Evolutionary conservation across 2,113 vertebrate genomes (phyloP), one percentile per base, ranked within the genome.

Genomic region (Atractosteus spatula): DNA sequence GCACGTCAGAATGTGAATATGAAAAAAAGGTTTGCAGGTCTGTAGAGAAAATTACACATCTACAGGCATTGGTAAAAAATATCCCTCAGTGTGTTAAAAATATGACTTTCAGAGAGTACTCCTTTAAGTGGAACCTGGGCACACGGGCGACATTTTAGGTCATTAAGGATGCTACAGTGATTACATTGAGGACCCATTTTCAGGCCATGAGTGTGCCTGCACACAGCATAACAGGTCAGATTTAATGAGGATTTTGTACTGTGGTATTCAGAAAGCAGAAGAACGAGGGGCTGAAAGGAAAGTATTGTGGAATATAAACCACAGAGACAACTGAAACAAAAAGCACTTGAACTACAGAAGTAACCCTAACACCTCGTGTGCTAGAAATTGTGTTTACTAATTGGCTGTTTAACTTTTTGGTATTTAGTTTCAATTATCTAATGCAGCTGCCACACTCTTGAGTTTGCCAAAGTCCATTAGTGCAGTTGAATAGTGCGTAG

Each of bases 391-490:
- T 72, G 82, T 78, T 83, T 13, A 42, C 69, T 85, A 87, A 86
- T 84, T 84, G 75, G 72, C 70, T 54, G n/a, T 74, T 87, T 71
- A 82, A 85, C 29, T 75, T 72, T 83, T 74, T 14, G 82, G 74
- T 83, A 82, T 81, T 87, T 86, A 82, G 76, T 67, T 63, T 79
- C 76, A 81, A 83, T 86, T 86, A 83, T 63, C 77, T 66, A 76
- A 79, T 55, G 68, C 73, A 82, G 76, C 86, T 86, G 82, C 79
- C 78, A 73, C 69, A 41, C 13, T 65, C 55, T 57, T 54, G 72
- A 73, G 29, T 70, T 72, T 75, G 66, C 67, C 70, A 5, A n/a
- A 63, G 54, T 69, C 41, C 62, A 41, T 65, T 72, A 47, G 54
- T 51, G 10, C 5, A 51, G 5, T 51, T 51, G 10, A 51, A 51